Evolutionary conservation across 1,140 invertebrate species (phyloP), one percentile per base, ranked within the genome.

Genomic region (Centruroides vittatus): DNA sequence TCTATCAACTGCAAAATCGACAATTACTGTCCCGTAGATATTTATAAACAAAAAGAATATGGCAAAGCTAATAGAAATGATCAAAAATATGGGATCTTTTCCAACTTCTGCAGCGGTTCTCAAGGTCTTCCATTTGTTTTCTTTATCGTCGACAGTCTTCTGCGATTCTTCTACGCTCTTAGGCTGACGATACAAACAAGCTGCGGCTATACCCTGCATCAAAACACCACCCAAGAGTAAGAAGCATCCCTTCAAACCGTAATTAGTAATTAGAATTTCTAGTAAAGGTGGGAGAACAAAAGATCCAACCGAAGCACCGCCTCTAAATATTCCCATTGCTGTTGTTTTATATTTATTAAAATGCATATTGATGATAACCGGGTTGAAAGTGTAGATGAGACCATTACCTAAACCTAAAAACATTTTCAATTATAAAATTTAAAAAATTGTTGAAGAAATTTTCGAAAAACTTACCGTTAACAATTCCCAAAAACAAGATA

Each of bases 201-300:
- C 85, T 6, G 85, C 85, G 2, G 88, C 84, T 79, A 86, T 85
- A 2, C 88, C 85, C 70, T 92, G 88, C n/a, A 93, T 72, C 58
- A 86, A 85, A 3, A 91, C 75, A 23, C 83, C 89, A 5, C 88
- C 88, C 75, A 92, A 82, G 4, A 89, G 73, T 0, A 89, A 72
- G 5, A 88, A 67, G 3, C 70, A 66, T 7, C 73, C 73, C 7
- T 61, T 13, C 3, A 70, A 55, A 6, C 57, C 58, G 57, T 69
- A 70, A 3, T 62, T 8, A 5, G 11, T 9, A 7, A 67, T 13
- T 11, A 68, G 49, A 9, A 65, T 51, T 60, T 74, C 67, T 5
- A 71, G 62, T 1, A 74, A 5, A 5, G 69, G 69, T 13, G 75
- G 74, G 35, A 74, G 60, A 4, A 73, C 35, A 58, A 76, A 73